phyloP scores from a whole-genome alignment of 2,888 invertebrate genomes.

The Gryllus longicercus region DNA sequence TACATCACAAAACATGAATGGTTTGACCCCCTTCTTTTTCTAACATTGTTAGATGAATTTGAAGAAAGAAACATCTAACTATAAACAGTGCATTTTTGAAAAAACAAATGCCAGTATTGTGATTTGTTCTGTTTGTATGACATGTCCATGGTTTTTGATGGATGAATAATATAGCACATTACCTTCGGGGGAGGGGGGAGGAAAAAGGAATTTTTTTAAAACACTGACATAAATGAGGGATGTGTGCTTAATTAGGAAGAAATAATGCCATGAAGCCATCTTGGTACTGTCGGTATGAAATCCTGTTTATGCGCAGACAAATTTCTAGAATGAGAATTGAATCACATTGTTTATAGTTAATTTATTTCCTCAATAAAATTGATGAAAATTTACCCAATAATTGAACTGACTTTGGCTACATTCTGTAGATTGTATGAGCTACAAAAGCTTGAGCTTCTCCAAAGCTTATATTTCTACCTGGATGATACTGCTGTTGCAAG shows the following conservation, averaged over 20 bases:
- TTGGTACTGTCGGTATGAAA: background rate
- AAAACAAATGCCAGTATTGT: background rate
- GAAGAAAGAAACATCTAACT: background rate
- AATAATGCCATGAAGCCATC: background rate
- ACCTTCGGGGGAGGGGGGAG: background rate
- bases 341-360: background rate
- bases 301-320: background rate
- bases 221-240: slow-evolving; percentile 17
- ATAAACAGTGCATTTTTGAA: background rate
- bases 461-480: slow-evolving; percentile 17
- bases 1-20: slow-evolving; percentile 17
- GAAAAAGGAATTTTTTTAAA: background rate
- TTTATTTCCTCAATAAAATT: background rate
- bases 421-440: slow-evolving; percentile 22
- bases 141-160: slow-evolving; percentile 3
- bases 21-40: background rate
- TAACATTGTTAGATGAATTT: background rate
- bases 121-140: slow-evolving; percentile 5
- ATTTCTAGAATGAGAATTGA: slow-evolving; percentile 17
- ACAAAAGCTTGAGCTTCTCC: background rate
- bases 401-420: background rate
- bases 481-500: background rate
- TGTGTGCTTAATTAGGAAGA: slow-evolving; percentile 17
- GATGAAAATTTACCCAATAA: slow-evolving; percentile 17
- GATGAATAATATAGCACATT: background rate